Evolutionary conservation across 2,888 invertebrate species (phyloP).

Genomic region (Netelia fuscicornis): DNA sequence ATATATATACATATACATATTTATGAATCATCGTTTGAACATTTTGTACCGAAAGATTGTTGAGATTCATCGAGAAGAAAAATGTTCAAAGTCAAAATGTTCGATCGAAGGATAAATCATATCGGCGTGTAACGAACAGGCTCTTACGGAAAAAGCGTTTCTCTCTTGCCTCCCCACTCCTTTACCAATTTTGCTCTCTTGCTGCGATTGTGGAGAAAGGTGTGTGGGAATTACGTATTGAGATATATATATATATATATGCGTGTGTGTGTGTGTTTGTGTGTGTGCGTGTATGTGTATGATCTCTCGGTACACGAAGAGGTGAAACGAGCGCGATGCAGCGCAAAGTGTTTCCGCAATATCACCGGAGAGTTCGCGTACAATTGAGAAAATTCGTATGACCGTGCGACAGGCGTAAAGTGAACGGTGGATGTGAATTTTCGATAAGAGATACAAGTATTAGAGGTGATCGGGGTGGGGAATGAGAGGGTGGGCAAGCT

Average conservation of each 20-base stretch:
- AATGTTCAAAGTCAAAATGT: background rate
- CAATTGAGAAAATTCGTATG: slow-evolving; percentile 56
- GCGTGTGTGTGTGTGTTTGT: background rate
- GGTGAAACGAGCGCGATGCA: slow-evolving; percentile 55
- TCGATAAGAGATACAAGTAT: background rate
- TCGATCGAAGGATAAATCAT: slow-evolving; percentile 17
- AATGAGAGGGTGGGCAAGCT: background rate
- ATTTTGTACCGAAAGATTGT: background rate
- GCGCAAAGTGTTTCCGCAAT: slow-evolving; percentile 62
- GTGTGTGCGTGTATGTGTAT: background rate
- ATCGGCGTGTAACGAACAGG: slow-evolving; percentile 47
- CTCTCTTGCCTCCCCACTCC: slow-evolving; percentile 7
- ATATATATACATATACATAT: background rate
- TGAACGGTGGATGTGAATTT: slow-evolving; percentile 14
- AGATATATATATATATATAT: slow-evolving; percentile 10
- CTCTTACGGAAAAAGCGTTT: slow-evolving; percentile 54
- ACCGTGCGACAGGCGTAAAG: slow-evolving; percentile 29
- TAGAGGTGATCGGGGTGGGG: background rate
- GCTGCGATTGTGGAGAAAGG: slow-evolving; percentile 58
- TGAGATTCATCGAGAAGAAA: background rate
- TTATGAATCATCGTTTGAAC: background rate
- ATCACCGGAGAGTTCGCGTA: slow-evolving; percentile 53
- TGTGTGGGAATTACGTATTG: slow-evolving; percentile 43
- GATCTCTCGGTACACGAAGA: slow-evolving; percentile 33
- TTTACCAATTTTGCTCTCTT: slow-evolving; percentile 1